Conservation (phyloP, 1,140 invertebrate species). For the Drosophila ambigua region DNA sequence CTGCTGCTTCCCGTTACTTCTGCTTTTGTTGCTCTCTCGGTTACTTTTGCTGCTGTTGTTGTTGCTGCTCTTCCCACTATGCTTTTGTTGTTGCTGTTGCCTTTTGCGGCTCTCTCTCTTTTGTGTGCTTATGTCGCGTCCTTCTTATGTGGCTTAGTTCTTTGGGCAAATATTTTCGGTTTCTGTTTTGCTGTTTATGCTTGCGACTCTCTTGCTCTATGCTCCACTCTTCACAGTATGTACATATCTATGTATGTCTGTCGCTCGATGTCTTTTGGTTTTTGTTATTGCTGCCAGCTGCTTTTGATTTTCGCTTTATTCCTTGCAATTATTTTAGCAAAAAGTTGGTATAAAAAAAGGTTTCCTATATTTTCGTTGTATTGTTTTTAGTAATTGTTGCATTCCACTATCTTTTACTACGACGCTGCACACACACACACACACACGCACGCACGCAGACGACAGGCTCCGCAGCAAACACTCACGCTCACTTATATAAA, state of each 20-base stretch:
- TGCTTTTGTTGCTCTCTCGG: neutral
- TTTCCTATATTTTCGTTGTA: constrained; percentile 42
- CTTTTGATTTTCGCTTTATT: constrained; percentile 10
- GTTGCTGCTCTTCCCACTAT: neutral
- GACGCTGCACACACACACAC: constrained; percentile 33
- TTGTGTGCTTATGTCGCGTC: constrained; percentile 7
- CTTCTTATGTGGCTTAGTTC: constrained; percentile 32
- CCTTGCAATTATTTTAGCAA: constrained; percentile 17
- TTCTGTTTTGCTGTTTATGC: constrained; percentile 10
- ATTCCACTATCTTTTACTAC: constrained; percentile 15
- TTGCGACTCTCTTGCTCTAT: neutral
- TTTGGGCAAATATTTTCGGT: constrained; percentile 61
- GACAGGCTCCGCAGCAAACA: neutral
- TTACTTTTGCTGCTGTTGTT: constrained; percentile 6
- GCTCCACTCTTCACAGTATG: too few relatives aligned
- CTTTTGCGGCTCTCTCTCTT: constrained; percentile 13
- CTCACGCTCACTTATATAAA: constrained; percentile 45
- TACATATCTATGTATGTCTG: too few relatives aligned
- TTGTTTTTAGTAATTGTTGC: constrained; percentile 5
- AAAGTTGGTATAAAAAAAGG: constrained; percentile 38
- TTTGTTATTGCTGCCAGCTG: constrained; percentile 37
- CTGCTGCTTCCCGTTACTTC: constrained; percentile 5
- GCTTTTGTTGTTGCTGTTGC: constrained; percentile 13
- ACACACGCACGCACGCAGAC: constrained; percentile 1
- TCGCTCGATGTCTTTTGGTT: constrained; percentile 4